Base-by-base conservation (phyloP, 1,140 invertebrate species). In the Solenopsis invicta region DNA sequence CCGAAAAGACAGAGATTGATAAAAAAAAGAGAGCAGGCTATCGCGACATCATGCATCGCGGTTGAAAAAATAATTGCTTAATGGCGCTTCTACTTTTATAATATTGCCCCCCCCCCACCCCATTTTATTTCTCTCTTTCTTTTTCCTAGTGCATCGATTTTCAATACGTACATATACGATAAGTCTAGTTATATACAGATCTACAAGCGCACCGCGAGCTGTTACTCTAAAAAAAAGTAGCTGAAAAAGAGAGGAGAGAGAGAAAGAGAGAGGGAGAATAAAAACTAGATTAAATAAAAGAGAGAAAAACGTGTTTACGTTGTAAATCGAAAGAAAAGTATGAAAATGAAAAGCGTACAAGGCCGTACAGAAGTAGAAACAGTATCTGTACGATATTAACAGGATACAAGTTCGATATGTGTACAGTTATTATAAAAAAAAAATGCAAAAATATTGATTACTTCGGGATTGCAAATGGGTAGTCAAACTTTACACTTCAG, bases 91-190 rank as follows among this genome's bases (percentile, higher is more conserved):
- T 48, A 45, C 16, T 45, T n/a, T 0, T 24, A 18, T 8, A 1
- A 37, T 29, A n/a, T 13, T 77, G 9, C n/a, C 2, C 12, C 61
- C 2, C n/a, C 24, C 4, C n/a, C 2, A 6, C 61, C 2, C n/a
- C 24, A 8, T 18, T 74, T 21, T 75, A 37, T 61, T 10, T 48
- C 13, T 48, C 13, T 24, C 5, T 37, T 16, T 21, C 41, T 61
- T 37, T 59, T 48, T 82, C 2, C 6, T 62, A 12, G 12, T 50
- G 29, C n/a, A 50, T 84, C 24, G 13, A 74, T 72, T 84, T 61
- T 13, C 6, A 84, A 84, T 62, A 48, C 8, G n/a, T 29, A 10
- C 8, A 16, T 16, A 59, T 45, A 41, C 8, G 12, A 1, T 52
- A 41, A 34, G 13, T 45, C 8, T 10, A 62, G 24, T 0, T 78